Percentiles rank a stretch among this genome's conserved stretches.
Conservation (phyloP, 1,140 invertebrate genomes). For the Megathymus violae region DNA sequence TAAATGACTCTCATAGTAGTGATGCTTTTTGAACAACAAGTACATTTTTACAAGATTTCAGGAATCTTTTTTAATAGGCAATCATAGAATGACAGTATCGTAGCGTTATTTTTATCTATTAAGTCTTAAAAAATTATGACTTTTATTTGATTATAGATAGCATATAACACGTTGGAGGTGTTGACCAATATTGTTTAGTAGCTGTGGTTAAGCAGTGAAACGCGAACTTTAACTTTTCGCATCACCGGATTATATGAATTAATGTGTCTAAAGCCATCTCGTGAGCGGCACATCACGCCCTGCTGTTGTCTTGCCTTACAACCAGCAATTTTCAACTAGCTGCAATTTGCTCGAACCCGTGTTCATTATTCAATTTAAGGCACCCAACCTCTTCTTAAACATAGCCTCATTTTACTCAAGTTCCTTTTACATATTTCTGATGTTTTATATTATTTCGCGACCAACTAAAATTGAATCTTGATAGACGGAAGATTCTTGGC, state of each 20-base stretch:
- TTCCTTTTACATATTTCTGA: slow-evolving; percentile 27
- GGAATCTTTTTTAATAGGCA: too few relatives aligned
- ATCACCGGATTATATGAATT: slow-evolving; percentile 52
- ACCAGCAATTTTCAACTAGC: slow-evolving; percentile 53
- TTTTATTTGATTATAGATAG: too few relatives aligned
- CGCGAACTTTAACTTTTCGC: slow-evolving; percentile 50
- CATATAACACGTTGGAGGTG: too few relatives aligned
- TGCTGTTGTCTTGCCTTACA: slow-evolving; percentile 43
- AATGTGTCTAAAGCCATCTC: slow-evolving; percentile 53
- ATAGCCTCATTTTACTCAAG: slow-evolving; percentile 22
- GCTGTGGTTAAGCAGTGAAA: slow-evolving; percentile 26
- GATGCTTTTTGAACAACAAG: too few relatives aligned
- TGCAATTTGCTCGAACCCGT: slow-evolving; percentile 44
- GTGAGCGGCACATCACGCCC: slow-evolving; percentile 54
- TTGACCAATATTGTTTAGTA: too few relatives aligned
- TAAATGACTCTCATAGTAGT: too few relatives aligned
- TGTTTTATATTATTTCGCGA: slow-evolving; percentile 22
- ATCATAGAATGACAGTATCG: too few relatives aligned
- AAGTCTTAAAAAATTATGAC: too few relatives aligned
- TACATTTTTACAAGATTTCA: too few relatives aligned
- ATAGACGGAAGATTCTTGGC: slow-evolving; percentile 6
- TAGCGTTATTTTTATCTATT: too few relatives aligned
- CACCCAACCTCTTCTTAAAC: slow-evolving; percentile 23
- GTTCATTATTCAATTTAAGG: slow-evolving; percentile 49
- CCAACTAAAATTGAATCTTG: slow-evolving; percentile 16